A percentile compares a stretch with the other conserved stretches of the same genome.
Evolutionary conservation across 2,888 invertebrate genomes (phyloP).

Genomic region (Amiota mariae): DNA sequence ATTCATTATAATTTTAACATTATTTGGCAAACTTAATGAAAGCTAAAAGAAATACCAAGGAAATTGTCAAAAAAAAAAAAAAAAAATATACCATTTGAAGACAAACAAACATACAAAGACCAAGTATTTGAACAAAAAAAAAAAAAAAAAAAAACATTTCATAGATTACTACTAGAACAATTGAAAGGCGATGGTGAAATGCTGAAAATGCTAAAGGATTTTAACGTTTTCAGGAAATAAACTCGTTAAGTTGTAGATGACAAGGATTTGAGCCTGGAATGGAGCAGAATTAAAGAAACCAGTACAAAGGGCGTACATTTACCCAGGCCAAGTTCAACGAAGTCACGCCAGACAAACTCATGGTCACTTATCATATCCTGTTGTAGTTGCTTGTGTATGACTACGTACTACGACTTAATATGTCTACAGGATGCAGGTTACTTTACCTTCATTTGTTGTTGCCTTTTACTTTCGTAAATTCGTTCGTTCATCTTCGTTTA

Average conservation of each 20-base stretch:
- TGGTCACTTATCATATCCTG: neutral
- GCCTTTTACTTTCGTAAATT: slow-evolving; percentile 11
- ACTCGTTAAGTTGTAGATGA: slow-evolving; percentile 36
- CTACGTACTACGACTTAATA: neutral
- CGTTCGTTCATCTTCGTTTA: slow-evolving; percentile 56
- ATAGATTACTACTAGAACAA: neutral
- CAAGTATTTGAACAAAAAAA: neutral
- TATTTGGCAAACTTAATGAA: slow-evolving; percentile 29
- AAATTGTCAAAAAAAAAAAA: slow-evolving; percentile 36
- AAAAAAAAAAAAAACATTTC: slow-evolving; percentile 33
- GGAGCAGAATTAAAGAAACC: neutral
- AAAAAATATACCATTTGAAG: neutral
- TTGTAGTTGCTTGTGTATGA: neutral
- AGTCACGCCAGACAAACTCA: neutral
- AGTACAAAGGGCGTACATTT: neutral
- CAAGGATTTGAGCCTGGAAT: slow-evolving; percentile 44
- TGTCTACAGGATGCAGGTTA: neutral
- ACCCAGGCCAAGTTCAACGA: slow-evolving; percentile 40
- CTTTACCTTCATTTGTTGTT: no score
- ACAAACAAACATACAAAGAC: slow-evolving; percentile 38
- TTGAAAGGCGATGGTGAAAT: neutral
- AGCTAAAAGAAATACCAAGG: slow-evolving; percentile 25
- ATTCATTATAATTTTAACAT: no score
- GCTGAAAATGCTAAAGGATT: neutral
- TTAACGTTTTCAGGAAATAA: slow-evolving; percentile 12